A percentile compares a stretch with the other conserved stretches of the same genome.
phyloP scores from a whole-genome alignment of 2,888 invertebrate species.

The Brenthis ino region DNA sequence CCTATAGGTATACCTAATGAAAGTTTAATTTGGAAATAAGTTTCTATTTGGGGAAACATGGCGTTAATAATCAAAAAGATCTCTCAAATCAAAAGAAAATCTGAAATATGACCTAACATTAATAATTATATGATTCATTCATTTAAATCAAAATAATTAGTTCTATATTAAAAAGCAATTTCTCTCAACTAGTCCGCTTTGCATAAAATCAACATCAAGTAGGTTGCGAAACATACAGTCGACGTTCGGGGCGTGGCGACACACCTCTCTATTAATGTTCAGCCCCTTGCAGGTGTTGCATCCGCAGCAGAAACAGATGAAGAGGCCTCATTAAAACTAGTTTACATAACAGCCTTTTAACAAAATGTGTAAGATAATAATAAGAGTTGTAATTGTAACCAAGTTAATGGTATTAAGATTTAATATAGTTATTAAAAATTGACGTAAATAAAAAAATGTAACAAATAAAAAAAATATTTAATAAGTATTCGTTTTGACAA shows the following conservation, averaged over 20 bases:
- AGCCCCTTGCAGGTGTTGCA: conserved; percentile 48
- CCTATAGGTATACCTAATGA: too few species aligned
- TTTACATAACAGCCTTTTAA: conserved; percentile 29
- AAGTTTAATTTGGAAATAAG: too few species aligned
- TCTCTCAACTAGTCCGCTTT: conserved; percentile 39
- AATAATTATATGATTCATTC: too few species aligned
- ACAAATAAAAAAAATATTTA: too few species aligned
- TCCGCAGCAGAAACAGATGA: conserved; percentile 34
- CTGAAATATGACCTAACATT: too few species aligned
- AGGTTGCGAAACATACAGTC: conserved; percentile 49
- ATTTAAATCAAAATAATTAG: conserved; percentile 26
- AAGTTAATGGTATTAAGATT: too few species aligned
- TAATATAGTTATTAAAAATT: too few species aligned
- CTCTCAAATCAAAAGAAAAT: too few species aligned
- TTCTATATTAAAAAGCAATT: conserved; percentile 43
- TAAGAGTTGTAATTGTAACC: conserved; percentile 5
- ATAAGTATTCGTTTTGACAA: too few species aligned
- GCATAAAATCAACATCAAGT: conserved; percentile 46
- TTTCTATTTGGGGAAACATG: too few species aligned
- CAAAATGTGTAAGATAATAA: background rate
- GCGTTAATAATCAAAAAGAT: too few species aligned
- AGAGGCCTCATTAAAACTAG: conserved; percentile 41
- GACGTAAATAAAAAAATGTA: too few species aligned
- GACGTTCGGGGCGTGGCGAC: conserved; percentile 68
- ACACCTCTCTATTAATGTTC: conserved; percentile 75